A percentile compares a stretch with the other conserved stretches of the same genome.
phyloP scores from a whole-genome alignment of 2,888 invertebrate species.

The Cephus runcator region DNA sequence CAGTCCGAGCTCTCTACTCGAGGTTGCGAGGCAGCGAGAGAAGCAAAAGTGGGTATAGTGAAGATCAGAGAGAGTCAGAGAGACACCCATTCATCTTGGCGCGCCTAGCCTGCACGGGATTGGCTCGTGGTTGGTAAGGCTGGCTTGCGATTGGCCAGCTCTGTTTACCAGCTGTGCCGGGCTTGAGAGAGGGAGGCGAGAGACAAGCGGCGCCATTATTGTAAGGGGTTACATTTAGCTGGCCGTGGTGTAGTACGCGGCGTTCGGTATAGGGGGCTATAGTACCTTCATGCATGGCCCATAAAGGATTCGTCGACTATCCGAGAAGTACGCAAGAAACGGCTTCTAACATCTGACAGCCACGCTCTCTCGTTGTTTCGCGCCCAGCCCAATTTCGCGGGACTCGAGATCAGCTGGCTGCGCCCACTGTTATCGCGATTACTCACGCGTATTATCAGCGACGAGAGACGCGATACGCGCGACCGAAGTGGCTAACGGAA shows the following conservation, averaged over 20 bases:
- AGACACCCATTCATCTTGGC: slow-evolving; percentile 65
- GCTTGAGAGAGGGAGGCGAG: slow-evolving; percentile 66
- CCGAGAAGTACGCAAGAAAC: slow-evolving; percentile 71
- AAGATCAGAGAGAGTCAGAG: slow-evolving; percentile 24
- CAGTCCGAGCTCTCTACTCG: slow-evolving; percentile 12
- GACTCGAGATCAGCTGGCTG: slow-evolving; percentile 25
- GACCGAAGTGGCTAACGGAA: slow-evolving; percentile 10
- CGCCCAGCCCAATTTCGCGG: slow-evolving; percentile 32
- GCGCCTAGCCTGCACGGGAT: slow-evolving; percentile 60
- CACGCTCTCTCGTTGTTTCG: slow-evolving; percentile 32
- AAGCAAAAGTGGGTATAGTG: slow-evolving; percentile 67
- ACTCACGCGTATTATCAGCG: slow-evolving; percentile 15
- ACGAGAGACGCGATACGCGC: slow-evolving; percentile 22
- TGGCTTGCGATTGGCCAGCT: slow-evolving; percentile 57
- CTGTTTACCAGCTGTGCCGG: slow-evolving; percentile 64
- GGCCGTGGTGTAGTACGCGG: slow-evolving; percentile 71
- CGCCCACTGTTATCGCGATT: slow-evolving; percentile 11
- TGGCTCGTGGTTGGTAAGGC: slow-evolving; percentile 59
- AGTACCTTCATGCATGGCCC: slow-evolving; percentile 87
- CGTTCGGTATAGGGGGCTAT: slow-evolving; percentile 84
- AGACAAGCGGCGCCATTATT: slow-evolving; percentile 68
- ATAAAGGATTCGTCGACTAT: slow-evolving; percentile 85
- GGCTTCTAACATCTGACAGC: slow-evolving; percentile 65
- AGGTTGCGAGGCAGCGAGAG: slow-evolving; percentile 1
- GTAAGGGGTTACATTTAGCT: slow-evolving; percentile 68